Conservation (phyloP, 2,797 vertebrate species). For the Gouania willdenowi region DNA sequence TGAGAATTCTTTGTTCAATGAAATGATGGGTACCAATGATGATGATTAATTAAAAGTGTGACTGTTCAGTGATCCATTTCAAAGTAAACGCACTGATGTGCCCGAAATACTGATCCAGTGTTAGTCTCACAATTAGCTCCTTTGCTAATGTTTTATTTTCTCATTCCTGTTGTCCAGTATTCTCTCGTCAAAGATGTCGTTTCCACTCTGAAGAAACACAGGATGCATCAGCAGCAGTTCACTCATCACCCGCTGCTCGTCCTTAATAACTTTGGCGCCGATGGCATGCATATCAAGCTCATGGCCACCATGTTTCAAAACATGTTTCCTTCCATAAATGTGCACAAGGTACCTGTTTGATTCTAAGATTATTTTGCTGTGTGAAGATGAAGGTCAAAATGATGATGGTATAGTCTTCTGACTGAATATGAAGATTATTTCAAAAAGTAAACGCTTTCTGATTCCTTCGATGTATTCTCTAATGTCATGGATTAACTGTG, state of each 20-base stretch:
- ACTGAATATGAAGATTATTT: slow-evolving; percentile 62
- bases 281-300: slow-evolving; percentile 89
- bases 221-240: slow-evolving; percentile 95
- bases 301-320: slow-evolving; percentile 95
- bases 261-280: slow-evolving; percentile 87
- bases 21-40: slow-evolving; percentile 45
- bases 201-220: slow-evolving; percentile 85
- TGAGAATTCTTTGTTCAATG: no score
- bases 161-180: slow-evolving; percentile 70
- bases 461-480: slow-evolving; percentile 28
- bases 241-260: slow-evolving; percentile 85
- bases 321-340: slow-evolving; percentile 92
- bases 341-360: slow-evolving; percentile 79
- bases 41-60: slow-evolving; percentile 37
- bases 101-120: background rate
- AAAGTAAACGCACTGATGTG: slow-evolving; percentile 77
- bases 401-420: slow-evolving; percentile 79
- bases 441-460: slow-evolving; percentile 75
- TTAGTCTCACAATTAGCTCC: rapidly evolving
- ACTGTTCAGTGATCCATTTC: slow-evolving; percentile 62
- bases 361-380: rapidly evolving
- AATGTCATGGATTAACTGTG: background rate
- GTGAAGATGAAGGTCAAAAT: slow-evolving; percentile 6
- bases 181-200: slow-evolving; percentile 85
- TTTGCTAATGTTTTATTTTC: background rate